Conservation (phyloP, 2,113 vertebrate genomes). For the Dunckerocampus dactyliophorus region DNA sequence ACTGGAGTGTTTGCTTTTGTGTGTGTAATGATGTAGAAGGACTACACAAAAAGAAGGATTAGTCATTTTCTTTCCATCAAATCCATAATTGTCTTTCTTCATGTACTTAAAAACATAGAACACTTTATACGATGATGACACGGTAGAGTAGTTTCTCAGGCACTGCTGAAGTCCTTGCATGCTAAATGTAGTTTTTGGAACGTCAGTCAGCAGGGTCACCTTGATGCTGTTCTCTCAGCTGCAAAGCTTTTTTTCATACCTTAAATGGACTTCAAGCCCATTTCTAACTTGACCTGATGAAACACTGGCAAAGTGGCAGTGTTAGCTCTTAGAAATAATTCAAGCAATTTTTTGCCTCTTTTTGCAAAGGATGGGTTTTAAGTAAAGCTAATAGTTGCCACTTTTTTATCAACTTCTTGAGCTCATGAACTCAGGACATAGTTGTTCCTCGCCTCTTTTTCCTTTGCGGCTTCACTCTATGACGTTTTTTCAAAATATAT, state of each 20-base stretch:
- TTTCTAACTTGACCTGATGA: constrained; percentile 26
- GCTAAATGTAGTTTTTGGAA: constrained; percentile 50
- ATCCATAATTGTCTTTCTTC: not conserved
- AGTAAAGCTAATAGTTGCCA: too few species aligned
- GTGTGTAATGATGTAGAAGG: not conserved
- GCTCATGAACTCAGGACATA: too few species aligned
- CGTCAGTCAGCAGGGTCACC: constrained; percentile 37
- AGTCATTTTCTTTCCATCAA: not conserved
- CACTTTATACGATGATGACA: constrained; percentile 34
- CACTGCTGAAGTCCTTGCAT: constrained; percentile 29
- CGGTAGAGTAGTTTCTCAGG: constrained; percentile 22
- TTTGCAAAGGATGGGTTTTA: not conserved
- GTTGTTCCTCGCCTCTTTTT: too few species aligned
- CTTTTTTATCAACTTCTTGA: too few species aligned
- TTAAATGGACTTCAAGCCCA: constrained; percentile 24
- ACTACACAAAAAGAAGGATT: not conserved
- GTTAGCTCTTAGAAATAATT: constrained; percentile 11
- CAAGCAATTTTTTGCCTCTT: not conserved
- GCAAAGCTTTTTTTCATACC: constrained; percentile 26
- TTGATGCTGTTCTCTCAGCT: constrained; percentile 38
- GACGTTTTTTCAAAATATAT: too few species aligned
- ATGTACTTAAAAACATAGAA: not conserved
- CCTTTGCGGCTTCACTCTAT: too few species aligned
- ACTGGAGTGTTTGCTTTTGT: too few species aligned
- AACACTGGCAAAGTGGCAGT: constrained; percentile 28